Evolutionary conservation across 2,888 invertebrate species (phyloP), one percentile per base, ranked within the genome.

Genomic region (Drosophila mimica): DNA sequence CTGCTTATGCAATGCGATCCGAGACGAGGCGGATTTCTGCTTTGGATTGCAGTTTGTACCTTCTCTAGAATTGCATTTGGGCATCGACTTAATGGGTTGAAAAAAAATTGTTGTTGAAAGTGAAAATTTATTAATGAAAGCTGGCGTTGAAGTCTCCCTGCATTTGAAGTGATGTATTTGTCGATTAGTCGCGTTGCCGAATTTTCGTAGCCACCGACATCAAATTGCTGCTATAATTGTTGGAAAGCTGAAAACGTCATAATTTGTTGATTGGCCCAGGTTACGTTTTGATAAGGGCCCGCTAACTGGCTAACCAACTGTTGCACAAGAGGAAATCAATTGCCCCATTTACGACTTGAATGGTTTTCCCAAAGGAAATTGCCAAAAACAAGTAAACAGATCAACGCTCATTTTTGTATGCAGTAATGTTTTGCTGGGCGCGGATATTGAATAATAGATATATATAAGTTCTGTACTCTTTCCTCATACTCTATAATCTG

Each of bases 221-320:
- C 61, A 81, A 83, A 80, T 80, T 79, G 71, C 62, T 68, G 70
- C 66, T 25, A 73, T 81, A 83, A 83, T 83, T 83, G 83, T 76
- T 83, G 87, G 82, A 84, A 87, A 84, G 87, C 80, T 70, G 79
- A 67, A 82, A 88, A 80, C 80, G 84, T 73, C 74, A 83, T 88
- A 72, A 80, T 76, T 82, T 73, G 74, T 73, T 74, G 79, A 87
- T 78, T 78, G 76, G 72, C 70, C 69, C 53, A 61, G 57, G 59
- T 68, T 76, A 67, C 33, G 65, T 70, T 71, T 80, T 80, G 75
- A 69, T 65, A 81, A 79, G 76, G 68, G 49, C 28, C 38, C 30
- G 38, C 59, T 52, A 79, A 65, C 60, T 69, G 58, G 38, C 52
- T 17, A 17, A 48, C 13, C 28, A 51, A 63, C 6, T 49, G 64